Evolutionary conservation across 2,888 invertebrate species (phyloP).

Genomic region (Onthophagus sagittarius): DNA sequence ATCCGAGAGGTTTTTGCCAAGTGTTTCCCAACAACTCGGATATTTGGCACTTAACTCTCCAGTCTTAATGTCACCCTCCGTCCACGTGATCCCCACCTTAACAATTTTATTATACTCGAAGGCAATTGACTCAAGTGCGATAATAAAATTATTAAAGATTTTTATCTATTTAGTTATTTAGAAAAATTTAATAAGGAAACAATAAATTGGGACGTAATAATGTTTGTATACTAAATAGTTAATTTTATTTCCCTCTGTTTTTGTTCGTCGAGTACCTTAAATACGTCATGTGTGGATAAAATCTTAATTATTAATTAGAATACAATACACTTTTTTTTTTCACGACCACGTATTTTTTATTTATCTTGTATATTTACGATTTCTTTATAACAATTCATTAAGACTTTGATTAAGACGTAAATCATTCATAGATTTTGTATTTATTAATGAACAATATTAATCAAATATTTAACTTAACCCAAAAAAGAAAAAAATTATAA

Average conservation of each 20-base stretch:
- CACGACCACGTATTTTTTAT: neutral
- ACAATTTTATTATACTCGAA: neutral
- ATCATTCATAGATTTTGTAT: neutral
- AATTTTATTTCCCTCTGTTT: neutral
- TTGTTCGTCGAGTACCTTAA: neutral
- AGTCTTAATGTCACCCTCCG: conserved; percentile 5
- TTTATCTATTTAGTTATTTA: neutral
- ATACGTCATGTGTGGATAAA: neutral
- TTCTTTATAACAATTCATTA: neutral
- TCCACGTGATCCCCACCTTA: conserved; percentile 5
- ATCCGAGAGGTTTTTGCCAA: neutral
- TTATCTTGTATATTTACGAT: neutral
- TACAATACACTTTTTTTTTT: neutral
- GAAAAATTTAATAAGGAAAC: neutral
- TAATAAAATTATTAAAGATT: no score
- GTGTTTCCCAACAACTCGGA: conserved; percentile 2
- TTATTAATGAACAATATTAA: no score
- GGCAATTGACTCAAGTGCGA: no score
- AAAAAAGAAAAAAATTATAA: no score
- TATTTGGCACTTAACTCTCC: neutral
- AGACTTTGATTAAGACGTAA: neutral
- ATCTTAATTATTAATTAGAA: neutral
- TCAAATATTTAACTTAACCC: no score
- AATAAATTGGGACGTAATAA: neutral
- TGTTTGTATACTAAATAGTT: neutral